Conservation (phyloP, 2,113 vertebrate genomes). For the Orthochromis malagaraziensis region DNA sequence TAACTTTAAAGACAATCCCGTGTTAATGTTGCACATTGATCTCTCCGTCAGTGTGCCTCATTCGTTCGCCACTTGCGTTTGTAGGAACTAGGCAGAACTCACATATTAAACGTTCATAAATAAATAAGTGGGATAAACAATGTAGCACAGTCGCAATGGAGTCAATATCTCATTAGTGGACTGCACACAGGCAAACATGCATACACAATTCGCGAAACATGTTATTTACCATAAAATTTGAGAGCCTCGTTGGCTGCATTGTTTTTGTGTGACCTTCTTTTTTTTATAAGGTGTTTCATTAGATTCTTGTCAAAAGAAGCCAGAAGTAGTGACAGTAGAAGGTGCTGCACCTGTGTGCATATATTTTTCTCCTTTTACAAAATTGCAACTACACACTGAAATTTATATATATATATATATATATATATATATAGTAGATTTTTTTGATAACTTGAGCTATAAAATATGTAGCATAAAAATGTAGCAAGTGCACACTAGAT, state of each 20-base stretch:
- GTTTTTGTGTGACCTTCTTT: not conserved
- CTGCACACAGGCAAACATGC: constrained; percentile 1
- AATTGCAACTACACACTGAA: not conserved
- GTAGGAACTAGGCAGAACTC: constrained; percentile 79
- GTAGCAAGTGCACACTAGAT: not conserved
- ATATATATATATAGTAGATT: fast-evolving
- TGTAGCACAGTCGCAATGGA: constrained; percentile 75
- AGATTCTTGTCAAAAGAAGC: not conserved
- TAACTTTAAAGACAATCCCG: constrained; percentile 76
- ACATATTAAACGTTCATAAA: constrained; percentile 88
- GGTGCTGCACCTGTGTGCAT: not conserved
- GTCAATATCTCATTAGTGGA: constrained; percentile 82
- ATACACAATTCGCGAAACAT: not conserved
- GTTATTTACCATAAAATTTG: not conserved
- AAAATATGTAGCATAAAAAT: not conserved
- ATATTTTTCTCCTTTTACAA: not conserved
- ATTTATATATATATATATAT: fast-evolving
- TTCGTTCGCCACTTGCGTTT: constrained; percentile 7
- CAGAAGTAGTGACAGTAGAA: not conserved
- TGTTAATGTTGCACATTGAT: constrained; percentile 89
- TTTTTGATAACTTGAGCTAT: not conserved
- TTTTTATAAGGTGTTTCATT: not conserved
- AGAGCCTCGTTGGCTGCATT: not conserved
- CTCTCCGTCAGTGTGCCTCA: constrained; percentile 22
- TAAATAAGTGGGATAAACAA: constrained; percentile 83